Base-by-base conservation (phyloP, 1,140 invertebrate species). In the Sweltsa coloradensis region DNA sequence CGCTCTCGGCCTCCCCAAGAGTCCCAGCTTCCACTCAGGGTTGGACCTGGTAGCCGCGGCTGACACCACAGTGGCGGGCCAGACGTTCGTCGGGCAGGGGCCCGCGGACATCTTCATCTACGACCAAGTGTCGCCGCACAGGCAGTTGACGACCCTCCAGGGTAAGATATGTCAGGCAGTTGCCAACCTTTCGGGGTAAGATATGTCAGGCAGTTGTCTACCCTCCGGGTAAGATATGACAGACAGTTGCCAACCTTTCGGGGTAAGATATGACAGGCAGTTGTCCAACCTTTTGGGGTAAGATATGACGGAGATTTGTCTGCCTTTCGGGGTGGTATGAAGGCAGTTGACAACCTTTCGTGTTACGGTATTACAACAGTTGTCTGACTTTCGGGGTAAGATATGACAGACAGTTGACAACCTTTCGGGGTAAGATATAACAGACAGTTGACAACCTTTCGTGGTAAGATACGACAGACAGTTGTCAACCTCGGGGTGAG, bases 1-100 rank as follows among this genome's bases (percentile, higher is more conserved):
- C 40, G 34, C 70, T 42, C 65, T 78, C 57, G 81, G 82, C 41
- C 77, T 86, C 58, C 85, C 83, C 41, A 87, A 87, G 64, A 86
- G 83, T 53, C 85, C 85, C 26, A 86, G 83, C 58, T 87, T 86
- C 63, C 83, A 87, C 60, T 83, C 83, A 62, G 83, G 82, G 24
- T 67, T 86, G 47, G 84, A 86, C 59, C 73, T 82, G 53, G 78
- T 83, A 54, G 81, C 82, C 34, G 59, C 29, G 6, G 45, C 45
- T 25, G 19, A 18, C 9, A 9, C 14, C 21, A 36, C 24, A 27
- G 45, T n/a, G 18, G 31, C 45, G 13, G 45, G 45, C 13, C 19
- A 14, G 9, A 19, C 34, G 3, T 19, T 14, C 14, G 14, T 22
- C 43, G 43, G 43, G 1, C 27, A 24, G 7, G 31, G 11, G 16